Conservation (phyloP, 2,888 invertebrate genomes). For the Acanthoscelides obtectus region DNA sequence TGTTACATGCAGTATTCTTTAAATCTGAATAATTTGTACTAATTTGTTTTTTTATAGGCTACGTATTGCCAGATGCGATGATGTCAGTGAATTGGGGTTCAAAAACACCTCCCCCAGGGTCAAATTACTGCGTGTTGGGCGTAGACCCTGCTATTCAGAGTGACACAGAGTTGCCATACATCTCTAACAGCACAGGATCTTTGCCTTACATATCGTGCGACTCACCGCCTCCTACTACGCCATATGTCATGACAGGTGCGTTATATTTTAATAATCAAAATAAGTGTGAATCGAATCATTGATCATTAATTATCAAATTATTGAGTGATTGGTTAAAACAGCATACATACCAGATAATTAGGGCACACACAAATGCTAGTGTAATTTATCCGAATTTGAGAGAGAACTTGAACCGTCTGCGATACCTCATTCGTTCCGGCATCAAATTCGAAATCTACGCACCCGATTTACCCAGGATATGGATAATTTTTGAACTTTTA, state of each 20-base stretch:
- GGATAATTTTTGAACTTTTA: too few relatives aligned
- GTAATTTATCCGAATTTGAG: too few relatives aligned
- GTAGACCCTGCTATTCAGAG: conserved; percentile 25
- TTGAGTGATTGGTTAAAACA: too few relatives aligned
- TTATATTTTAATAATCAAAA: too few relatives aligned
- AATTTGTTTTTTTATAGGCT: conserved; percentile 9
- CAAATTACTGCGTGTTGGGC: conserved; percentile 37
- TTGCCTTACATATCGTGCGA: conserved; percentile 22
- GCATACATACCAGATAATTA: too few relatives aligned
- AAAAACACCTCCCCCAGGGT: conserved; percentile 13
- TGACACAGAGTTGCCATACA: conserved; percentile 26
- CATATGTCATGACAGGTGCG: conserved; percentile 29
- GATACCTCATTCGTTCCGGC: too few relatives aligned
- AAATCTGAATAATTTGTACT: background rate
- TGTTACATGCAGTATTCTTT: background rate
- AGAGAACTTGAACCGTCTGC: too few relatives aligned
- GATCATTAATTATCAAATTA: too few relatives aligned
- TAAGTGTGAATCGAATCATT: too few relatives aligned
- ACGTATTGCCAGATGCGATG: conserved; percentile 16
- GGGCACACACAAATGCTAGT: too few relatives aligned
- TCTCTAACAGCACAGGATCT: conserved; percentile 21
- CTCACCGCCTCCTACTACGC: conserved; percentile 19
- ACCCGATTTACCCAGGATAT: too few relatives aligned
- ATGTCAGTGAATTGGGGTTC: conserved; percentile 13
- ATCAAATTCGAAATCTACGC: too few relatives aligned